Evolutionary conservation across 1,140 invertebrate species (phyloP).

Genomic region (Drosophila sulfurigaster): DNA sequence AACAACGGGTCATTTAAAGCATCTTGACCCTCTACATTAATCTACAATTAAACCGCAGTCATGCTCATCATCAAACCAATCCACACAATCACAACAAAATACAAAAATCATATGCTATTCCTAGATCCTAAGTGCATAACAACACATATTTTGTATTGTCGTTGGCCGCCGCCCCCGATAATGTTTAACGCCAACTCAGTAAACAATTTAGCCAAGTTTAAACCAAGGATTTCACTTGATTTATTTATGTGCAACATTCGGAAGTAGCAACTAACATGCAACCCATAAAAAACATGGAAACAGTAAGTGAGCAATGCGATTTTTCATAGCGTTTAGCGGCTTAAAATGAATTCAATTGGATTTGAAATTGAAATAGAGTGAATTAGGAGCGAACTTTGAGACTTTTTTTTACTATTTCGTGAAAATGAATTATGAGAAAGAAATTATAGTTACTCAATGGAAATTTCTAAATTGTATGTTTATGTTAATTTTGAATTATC

Average conservation of each 20-base stretch:
- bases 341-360: no score
- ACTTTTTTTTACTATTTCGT: no score
- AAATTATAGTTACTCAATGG: not conserved
- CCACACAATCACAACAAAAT: not conserved
- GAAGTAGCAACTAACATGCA: no score
- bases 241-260: not conserved
- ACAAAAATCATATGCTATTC: not conserved
- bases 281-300: no score
- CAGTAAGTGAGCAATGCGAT: no score
- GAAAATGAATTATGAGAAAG: not conserved
- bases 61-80: not conserved
- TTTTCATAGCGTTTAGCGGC: no score
- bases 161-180: not conserved
- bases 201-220: constrained; percentile 10
- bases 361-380: no score
- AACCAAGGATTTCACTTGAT: constrained; percentile 13
- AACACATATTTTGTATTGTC: constrained; percentile 13
- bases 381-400: no score
- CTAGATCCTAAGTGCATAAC: constrained; percentile 1
- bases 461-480: not conserved
- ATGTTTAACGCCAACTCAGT: constrained; percentile 4
- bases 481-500: not conserved
- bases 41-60: constrained; percentile 4
- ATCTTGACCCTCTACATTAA: constrained; percentile 18
- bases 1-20: not conserved